Evolutionary conservation across 2,797 vertebrate species (phyloP).

Genomic region (Ceryle rudis): DNA sequence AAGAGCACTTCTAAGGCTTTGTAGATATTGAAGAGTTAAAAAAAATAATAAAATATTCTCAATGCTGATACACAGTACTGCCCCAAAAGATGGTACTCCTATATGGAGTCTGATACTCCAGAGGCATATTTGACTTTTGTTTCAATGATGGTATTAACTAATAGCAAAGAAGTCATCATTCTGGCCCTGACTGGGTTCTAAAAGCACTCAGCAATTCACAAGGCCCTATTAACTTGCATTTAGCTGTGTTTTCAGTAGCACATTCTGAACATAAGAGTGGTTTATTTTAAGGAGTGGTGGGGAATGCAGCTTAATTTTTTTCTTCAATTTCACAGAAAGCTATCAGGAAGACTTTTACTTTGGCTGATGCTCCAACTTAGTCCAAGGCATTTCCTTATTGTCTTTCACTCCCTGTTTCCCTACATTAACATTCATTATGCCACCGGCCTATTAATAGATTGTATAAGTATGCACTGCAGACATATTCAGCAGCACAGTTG

Average conservation of each 20-base stretch:
- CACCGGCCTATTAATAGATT: constrained; percentile 55
- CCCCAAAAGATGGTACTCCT: neutral
- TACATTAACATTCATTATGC: constrained; percentile 39
- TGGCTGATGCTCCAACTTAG: neutral
- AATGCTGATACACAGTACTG: neutral
- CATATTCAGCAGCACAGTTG: constrained; percentile 23
- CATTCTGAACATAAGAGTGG: neutral
- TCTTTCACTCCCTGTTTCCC: constrained; percentile 44
- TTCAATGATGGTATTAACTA: neutral
- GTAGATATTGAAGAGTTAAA: neutral
- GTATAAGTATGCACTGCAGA: constrained; percentile 42
- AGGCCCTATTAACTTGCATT: neutral
- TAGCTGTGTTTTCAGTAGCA: neutral
- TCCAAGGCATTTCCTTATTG: constrained; percentile 33
- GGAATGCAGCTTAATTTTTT: neutral
- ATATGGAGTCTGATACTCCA: neutral
- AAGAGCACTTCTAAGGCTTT: neutral
- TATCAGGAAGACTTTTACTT: neutral
- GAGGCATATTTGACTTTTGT: neutral
- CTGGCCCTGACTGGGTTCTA: neutral
- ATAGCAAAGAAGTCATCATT: neutral
- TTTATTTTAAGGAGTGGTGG: neutral
- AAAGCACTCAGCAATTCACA: neutral
- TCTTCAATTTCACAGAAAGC: neutral
- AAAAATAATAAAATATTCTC: neutral